Conservation (phyloP, 2,888 invertebrate species). For the Lasioglossum malachurum region DNA sequence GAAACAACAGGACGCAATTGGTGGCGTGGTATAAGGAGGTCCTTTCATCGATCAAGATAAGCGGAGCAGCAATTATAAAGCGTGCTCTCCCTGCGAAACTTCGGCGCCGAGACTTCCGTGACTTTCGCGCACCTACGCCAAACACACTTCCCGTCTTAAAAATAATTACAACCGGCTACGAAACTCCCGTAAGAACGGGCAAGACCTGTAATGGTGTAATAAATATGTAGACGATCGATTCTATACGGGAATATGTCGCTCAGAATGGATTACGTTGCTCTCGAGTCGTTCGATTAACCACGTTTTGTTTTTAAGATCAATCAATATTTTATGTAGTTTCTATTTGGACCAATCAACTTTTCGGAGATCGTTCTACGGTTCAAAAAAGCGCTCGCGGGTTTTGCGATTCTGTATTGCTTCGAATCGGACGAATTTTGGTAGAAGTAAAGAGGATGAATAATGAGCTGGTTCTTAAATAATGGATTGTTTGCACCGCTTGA, state of each 20-base stretch:
- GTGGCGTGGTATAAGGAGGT: slow-evolving; percentile 3
- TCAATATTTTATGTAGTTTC: background rate
- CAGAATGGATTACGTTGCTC: background rate
- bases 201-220: background rate
- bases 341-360: background rate
- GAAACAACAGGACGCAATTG: slow-evolving; percentile 38
- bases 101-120: background rate
- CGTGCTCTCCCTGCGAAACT: background rate
- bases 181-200: background rate
- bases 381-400: background rate
- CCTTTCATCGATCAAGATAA: slow-evolving; percentile 10
- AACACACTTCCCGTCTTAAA: background rate
- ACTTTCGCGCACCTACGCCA: background rate
- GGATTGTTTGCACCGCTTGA: no score
- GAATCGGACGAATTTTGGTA: background rate
- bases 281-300: background rate
- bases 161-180: background rate
- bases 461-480: background rate
- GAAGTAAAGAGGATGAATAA: background rate
- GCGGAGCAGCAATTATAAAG: background rate
- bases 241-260: background rate
- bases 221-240: background rate
- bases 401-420: background rate
- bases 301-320: background rate
- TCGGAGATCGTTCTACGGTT: background rate